phyloP scores from a whole-genome alignment of 1,140 invertebrate genomes.

The Uloborus diversus region DNA sequence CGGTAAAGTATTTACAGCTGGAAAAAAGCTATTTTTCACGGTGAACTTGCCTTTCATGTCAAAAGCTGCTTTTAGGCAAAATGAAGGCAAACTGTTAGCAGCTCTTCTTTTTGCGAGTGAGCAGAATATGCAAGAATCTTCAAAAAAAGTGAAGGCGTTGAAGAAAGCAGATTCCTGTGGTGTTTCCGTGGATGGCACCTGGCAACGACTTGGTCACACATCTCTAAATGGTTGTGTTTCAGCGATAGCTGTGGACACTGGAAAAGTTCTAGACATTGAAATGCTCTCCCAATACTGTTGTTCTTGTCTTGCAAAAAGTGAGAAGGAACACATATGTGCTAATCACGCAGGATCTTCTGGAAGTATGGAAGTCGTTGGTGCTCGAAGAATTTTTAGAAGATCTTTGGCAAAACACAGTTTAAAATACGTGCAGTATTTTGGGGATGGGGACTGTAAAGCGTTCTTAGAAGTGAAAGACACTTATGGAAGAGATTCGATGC shows the following conservation, averaged over 20 bases:
- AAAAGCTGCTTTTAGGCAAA: not conserved
- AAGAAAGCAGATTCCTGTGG: not conserved
- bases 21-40: not conserved
- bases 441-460: not conserved
- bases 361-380: not conserved
- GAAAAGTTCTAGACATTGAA: too few relatives aligned
- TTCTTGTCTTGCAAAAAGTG: too few relatives aligned
- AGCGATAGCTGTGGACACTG: too few relatives aligned
- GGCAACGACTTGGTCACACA: not conserved
- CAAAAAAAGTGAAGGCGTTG: not conserved
- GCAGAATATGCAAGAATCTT: not conserved
- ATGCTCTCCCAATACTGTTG: too few relatives aligned
- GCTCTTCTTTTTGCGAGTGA: not conserved
- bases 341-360: too few relatives aligned
- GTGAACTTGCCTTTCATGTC: not conserved
- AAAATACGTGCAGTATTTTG: too few relatives aligned
- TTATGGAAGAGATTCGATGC: not conserved
- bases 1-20: not conserved
- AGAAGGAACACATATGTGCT: too few relatives aligned
- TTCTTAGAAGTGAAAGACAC: not conserved
- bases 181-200: not conserved
- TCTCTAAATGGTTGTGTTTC: not conserved
- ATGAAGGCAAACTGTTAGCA: not conserved
- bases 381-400: not conserved
- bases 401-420: not conserved